A percentile compares a stretch with the other conserved stretches of the same genome.
Conservation (phyloP, 2,113 vertebrate genomes). For the Nothoprocta perdicaria region DNA sequence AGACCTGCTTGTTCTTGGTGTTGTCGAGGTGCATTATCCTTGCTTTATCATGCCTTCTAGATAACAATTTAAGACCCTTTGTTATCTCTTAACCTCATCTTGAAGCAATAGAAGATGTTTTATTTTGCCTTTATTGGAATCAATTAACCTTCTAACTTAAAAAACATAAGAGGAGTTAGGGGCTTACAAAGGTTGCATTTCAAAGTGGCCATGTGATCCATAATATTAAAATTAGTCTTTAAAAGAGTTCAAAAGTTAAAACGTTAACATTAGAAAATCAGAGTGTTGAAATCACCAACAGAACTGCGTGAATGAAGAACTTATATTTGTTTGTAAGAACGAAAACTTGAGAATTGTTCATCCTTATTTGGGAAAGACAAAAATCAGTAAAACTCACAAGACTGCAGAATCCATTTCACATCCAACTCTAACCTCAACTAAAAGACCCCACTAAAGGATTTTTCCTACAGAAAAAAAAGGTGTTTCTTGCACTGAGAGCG, state of each 20-base stretch:
- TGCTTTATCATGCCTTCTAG: background rate
- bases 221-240: background rate
- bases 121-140: background rate
- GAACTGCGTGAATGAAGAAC: background rate
- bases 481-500: background rate
- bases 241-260: background rate
- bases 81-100: background rate
- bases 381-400: background rate
- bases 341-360: background rate
- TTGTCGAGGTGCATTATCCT: background rate
- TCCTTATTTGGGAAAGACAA: background rate
- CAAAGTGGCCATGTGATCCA: background rate
- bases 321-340: background rate
- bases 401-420: background rate
- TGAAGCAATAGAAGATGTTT: background rate
- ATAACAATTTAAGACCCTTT: background rate
- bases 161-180: background rate
- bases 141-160: constrained; percentile 18
- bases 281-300: background rate
- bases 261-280: background rate
- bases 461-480: background rate
- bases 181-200: constrained; percentile 4
- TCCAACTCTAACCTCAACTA: background rate
- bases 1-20: constrained; percentile 13
- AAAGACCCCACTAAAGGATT: background rate